Evolutionary conservation across 2,113 vertebrate species (phyloP), one percentile per base, ranked within the genome.

Genomic region (Rattus rattus): DNA sequence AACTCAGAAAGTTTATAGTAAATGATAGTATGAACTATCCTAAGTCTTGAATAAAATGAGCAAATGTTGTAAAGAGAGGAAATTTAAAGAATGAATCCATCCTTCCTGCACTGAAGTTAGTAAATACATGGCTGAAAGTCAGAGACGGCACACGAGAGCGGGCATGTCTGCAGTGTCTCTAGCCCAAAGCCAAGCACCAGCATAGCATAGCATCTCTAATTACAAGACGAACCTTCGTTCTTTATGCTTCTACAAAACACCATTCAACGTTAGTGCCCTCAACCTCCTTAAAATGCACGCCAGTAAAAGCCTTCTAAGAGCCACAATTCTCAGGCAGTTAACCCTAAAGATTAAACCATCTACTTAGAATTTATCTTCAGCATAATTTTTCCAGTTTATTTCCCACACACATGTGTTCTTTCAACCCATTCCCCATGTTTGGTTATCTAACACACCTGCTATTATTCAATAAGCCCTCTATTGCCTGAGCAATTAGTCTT

Each of bases 1-100:
- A 92, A 83, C 56, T 92, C 43, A 97, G 22, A 92, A 96, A 86
- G 24, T 94, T 84, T 54, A 14, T 61, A 49, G 70, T 56, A 91
- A 11, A 28, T 83, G n/a, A 89, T 75, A n/a, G 49, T 56, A n/a
- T 86, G 43, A 94, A 86, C 10, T 26, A 91, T 69, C 5, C 11
- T n/a, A 93, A 81, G 52, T 94, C 39, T 54, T 47, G 63, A 85
- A 84, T 92, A 65, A 33, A 36, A 88, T 70, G 83, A 93, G 17
- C 52, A 85, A 93, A 7, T 88, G 11, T 88, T 56, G 49, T 73
- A 86, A 67, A 75, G 39, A 75, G 9, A 96, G 43, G 5, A 73
- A 17, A 70, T 90, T 92, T 69, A 86, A 28, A 30, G 83, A 94
- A 65, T 7, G 94, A 95, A 92, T 54, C 59, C 6, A 86, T 14